phyloP scores from a whole-genome alignment of 2,113 vertebrate species.

The Sarotherodon lohbergeri region DNA sequence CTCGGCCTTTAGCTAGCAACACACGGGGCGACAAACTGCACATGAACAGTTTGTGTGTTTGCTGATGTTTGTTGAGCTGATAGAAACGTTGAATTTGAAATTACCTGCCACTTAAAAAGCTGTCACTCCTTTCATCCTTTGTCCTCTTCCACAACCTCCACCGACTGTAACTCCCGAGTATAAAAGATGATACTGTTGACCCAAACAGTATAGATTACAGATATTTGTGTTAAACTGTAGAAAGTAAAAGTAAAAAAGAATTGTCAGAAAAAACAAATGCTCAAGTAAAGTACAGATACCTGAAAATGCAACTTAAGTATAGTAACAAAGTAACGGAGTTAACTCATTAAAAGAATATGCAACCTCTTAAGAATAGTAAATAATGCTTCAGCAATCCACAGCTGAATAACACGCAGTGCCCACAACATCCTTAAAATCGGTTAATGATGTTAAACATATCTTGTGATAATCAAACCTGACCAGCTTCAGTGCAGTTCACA shows the following conservation, averaged over 20 bases:
- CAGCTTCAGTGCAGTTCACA: neutral
- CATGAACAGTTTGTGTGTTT: neutral
- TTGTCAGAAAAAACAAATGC: neutral
- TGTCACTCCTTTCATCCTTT: neutral
- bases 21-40: neutral
- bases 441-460: neutral
- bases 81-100: neutral
- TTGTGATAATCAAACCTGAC: conserved; percentile 2
- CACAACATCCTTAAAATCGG: neutral
- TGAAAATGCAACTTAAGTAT: neutral
- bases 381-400: neutral
- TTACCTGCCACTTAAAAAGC: neutral
- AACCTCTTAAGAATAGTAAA: neutral
- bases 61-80: neutral
- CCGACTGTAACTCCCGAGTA: neutral
- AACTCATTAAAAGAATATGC: neutral
- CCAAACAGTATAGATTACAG: neutral
- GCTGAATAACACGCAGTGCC: neutral
- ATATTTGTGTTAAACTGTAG: neutral
- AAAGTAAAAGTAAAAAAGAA: neutral
- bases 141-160: neutral
- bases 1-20: neutral
- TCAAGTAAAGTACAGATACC: neutral
- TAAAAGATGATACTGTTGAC: neutral
- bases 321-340: neutral